Percentiles rank a stretch among this genome's conserved stretches.
phyloP scores from a whole-genome alignment of 2,113 vertebrate genomes.

The Astur gentilis region DNA sequence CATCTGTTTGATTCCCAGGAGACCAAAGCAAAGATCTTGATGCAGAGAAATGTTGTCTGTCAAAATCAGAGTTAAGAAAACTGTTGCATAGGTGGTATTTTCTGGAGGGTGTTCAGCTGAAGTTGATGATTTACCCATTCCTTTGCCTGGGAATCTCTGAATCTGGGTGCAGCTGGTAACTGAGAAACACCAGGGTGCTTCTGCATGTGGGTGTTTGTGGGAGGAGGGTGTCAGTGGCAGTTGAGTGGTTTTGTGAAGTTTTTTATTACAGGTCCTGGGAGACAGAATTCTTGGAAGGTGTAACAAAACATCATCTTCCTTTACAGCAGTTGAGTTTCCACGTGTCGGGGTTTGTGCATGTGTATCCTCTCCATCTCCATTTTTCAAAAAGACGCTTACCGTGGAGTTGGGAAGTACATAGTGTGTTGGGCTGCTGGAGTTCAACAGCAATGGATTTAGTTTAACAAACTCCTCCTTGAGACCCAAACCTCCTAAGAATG shows the following conservation, averaged over 20 bases:
- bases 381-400: neutral
- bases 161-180: neutral
- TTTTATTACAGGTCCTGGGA: neutral
- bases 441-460: neutral
- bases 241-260: neutral
- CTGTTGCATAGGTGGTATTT: neutral
- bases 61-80: neutral
- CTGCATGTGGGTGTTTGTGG: neutral
- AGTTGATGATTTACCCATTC: neutral
- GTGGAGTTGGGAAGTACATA: rapidly evolving
- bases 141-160: neutral
- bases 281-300: neutral
- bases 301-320: neutral
- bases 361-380: neutral
- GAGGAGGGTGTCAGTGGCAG: neutral
- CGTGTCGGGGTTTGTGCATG: rapidly evolving
- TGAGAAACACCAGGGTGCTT: neutral
- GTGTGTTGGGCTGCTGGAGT: neutral
- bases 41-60: neutral
- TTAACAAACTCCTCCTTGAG: neutral
- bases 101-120: neutral
- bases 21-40: neutral
- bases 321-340: neutral
- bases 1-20: neutral
- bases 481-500: neutral